phyloP scores from a whole-genome alignment of 2,113 vertebrate genomes.

The Sander vitreus region DNA sequence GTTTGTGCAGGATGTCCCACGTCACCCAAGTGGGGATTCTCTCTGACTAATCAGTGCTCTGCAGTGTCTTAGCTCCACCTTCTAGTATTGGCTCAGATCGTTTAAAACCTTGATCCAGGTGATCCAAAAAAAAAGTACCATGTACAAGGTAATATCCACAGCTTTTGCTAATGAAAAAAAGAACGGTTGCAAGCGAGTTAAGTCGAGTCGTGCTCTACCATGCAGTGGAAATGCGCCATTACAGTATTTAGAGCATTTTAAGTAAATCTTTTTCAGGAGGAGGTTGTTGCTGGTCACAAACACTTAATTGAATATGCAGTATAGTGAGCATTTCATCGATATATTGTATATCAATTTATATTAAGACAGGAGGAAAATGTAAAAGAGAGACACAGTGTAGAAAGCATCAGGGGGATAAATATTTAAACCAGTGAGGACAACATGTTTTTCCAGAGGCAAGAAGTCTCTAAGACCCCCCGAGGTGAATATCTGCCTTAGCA shows the following conservation, averaged over 20 bases:
- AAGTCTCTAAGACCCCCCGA: constrained; percentile 34
- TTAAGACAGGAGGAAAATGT: neutral
- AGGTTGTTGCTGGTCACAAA: constrained; percentile 6
- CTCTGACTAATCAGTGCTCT: neutral
- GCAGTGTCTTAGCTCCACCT: too few relatives aligned
- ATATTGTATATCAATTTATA: neutral
- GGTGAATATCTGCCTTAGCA: constrained; percentile 17
- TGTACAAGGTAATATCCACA: neutral
- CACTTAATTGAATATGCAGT: neutral
- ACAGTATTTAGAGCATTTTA: neutral
- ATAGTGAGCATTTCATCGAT: too few relatives aligned
- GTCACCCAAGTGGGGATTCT: neutral
- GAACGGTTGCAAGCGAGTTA: neutral
- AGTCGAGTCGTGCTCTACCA: neutral
- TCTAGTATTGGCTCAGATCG: too few relatives aligned
- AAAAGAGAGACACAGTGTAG: constrained; percentile 7
- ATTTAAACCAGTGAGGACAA: constrained; percentile 18
- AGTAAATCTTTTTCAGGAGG: neutral
- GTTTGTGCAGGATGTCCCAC: neutral
- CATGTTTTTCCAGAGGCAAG: constrained; percentile 41
- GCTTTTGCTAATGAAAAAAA: neutral
- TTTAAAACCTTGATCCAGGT: too few relatives aligned
- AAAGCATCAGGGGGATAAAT: constrained; percentile 23
- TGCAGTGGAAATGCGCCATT: too few relatives aligned
- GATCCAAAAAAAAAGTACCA: neutral